Evolutionary conservation across 92 coral and sea anemone genomes (phyloP).

Genomic region (Epizoanthus fatuus): DNA sequence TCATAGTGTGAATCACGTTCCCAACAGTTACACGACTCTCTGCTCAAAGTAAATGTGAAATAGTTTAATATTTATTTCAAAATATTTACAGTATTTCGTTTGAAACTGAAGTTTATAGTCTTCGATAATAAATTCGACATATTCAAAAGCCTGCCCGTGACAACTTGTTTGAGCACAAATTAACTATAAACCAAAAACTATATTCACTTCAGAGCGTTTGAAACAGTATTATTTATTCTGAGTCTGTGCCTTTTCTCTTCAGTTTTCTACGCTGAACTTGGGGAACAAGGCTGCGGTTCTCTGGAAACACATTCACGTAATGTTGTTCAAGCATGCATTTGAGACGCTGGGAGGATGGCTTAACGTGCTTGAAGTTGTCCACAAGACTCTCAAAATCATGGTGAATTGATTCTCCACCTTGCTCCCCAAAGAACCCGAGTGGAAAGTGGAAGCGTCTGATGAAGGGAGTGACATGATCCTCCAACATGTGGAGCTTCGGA

Average conservation of each 20-base stretch:
- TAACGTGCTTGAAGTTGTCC: background rate
- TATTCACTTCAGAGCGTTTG: background rate
- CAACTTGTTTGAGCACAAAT: background rate
- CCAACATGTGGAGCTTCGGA: constrained; percentile 34
- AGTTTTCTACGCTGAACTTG: too few relatives aligned
- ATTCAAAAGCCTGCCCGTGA: too few relatives aligned
- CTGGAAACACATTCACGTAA: background rate
- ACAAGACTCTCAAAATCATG: constrained; percentile 12
- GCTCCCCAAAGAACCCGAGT: background rate
- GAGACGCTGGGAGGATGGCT: constrained; percentile 5
- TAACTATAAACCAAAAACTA: background rate
- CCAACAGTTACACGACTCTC: too few relatives aligned
- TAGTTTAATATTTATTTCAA: too few relatives aligned
- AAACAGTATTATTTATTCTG: too few relatives aligned
- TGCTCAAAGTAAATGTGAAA: too few relatives aligned
- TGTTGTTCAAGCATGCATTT: background rate
- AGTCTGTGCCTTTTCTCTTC: too few relatives aligned
- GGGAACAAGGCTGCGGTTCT: too few relatives aligned
- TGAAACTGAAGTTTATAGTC: too few relatives aligned
- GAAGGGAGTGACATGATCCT: background rate
- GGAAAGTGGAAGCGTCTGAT: constrained; percentile 13
- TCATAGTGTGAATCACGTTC: too few relatives aligned
- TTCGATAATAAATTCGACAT: too few relatives aligned
- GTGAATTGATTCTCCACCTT: background rate
- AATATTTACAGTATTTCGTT: too few relatives aligned